These are phyloP conservation scores for Andrena cerasifolii DNA, from an alignment of 1,140 invertebrate genomes.

Conservation along the genomic window DNA sequence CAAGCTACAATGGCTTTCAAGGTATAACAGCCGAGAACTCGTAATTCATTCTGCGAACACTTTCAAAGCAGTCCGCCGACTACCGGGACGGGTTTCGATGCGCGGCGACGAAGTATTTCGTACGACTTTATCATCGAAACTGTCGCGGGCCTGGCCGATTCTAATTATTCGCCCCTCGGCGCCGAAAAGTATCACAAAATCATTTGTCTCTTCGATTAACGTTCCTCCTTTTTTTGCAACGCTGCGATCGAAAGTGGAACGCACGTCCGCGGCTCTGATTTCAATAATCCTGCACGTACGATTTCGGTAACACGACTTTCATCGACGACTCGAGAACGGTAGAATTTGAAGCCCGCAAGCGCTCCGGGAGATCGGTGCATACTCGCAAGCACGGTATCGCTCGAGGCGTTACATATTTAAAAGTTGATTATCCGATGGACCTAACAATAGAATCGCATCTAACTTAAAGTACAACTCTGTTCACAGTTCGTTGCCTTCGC, in stretches of 20 bases:
- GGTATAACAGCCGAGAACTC: slow-evolving; percentile 48
- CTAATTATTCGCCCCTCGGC: too few relatives aligned
- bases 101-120: too few relatives aligned
- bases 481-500: slow-evolving; percentile 80
- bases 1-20: slow-evolving; percentile 66
- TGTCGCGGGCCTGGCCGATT: too few relatives aligned
- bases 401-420: too few relatives aligned
- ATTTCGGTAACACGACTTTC: slow-evolving; percentile 15
- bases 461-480: slow-evolving; percentile 21
- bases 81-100: neutral
- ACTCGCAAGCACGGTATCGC: too few relatives aligned
- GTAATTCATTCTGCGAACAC: neutral
- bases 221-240: neutral
- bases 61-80: neutral
- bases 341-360: too few relatives aligned
- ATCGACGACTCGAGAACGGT: neutral
- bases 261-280: slow-evolving; percentile 5
- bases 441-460: too few relatives aligned
- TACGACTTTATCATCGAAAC: too few relatives aligned
- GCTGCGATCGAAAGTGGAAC: slow-evolving; percentile 21
- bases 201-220: neutral
- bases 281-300: slow-evolving; percentile 2
- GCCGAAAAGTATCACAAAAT: neutral
- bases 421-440: too few relatives aligned
- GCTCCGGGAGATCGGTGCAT: too few relatives aligned